These are phyloP conservation scores for Scortum barcoo DNA, from an alignment of 2,113 vertebrate species.

Conservation along the genomic window DNA sequence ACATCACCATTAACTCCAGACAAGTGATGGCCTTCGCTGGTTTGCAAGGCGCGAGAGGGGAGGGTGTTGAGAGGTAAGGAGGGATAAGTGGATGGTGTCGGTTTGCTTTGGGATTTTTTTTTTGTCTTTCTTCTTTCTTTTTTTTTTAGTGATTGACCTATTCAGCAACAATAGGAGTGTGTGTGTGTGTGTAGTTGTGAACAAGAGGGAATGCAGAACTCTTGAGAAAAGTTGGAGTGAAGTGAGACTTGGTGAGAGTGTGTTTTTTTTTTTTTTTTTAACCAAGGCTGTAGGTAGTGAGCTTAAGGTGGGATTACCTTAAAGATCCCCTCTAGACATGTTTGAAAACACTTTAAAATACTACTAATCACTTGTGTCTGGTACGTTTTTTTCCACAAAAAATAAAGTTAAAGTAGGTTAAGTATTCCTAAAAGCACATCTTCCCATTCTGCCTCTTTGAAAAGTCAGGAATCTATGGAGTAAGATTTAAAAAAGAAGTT, in stretches of 20 bases:
- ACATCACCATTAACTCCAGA: constrained; percentile 73
- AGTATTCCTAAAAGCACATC: not conserved
- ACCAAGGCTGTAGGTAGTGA: not conserved
- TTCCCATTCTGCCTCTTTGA: not conserved
- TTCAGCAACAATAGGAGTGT: constrained; percentile 19
- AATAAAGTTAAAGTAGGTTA: not conserved
- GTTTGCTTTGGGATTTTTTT: constrained; percentile 29
- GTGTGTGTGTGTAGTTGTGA: not conserved
- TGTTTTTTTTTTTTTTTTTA: constrained; percentile 13
- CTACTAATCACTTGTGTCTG: not conserved
- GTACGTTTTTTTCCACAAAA: no score
- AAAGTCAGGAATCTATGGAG: not conserved
- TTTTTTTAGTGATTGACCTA: constrained; percentile 24
- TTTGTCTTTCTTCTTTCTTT: not conserved
- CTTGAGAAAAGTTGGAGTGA: constrained; percentile 28
- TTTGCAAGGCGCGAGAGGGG: constrained; percentile 41
- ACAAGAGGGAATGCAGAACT: constrained; percentile 1
- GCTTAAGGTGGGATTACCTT: not conserved
- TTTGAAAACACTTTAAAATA: not conserved
- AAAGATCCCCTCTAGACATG: not conserved
- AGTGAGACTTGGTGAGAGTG: not conserved
- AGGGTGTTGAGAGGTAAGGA: constrained; percentile 41
- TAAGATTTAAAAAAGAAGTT: not conserved
- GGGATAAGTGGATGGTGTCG: constrained; percentile 59
- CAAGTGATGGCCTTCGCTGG: constrained; percentile 54